Evolutionary conservation across 2,113 vertebrate genomes (phyloP).

Genomic region (Furnarius figulus): DNA sequence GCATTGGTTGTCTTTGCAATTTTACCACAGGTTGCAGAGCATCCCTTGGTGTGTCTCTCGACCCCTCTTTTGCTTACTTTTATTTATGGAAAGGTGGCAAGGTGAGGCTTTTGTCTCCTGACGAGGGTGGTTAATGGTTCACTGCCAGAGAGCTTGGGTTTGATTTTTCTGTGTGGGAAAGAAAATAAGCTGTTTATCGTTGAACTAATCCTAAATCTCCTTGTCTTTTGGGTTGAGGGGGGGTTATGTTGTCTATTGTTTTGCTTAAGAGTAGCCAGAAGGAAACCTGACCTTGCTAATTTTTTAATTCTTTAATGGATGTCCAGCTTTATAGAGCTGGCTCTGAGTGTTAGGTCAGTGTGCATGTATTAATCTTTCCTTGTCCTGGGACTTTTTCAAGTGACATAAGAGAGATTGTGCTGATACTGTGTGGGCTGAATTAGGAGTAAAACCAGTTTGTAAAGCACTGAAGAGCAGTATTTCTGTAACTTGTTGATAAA

Average conservation of each 20-base stretch:
- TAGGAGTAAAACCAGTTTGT: background rate
- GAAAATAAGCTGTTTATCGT: background rate
- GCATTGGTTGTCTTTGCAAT: background rate
- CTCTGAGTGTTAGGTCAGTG: background rate
- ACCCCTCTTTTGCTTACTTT: background rate
- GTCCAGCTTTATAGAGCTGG: fast-evolving
- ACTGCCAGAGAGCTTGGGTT: constrained; percentile 7
- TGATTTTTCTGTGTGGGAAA: background rate
- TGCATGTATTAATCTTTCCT: background rate
- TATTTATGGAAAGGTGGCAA: constrained; percentile 6
- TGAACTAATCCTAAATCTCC: background rate
- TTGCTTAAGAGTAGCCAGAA: background rate
- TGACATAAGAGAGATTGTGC: background rate
- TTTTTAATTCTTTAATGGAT: background rate
- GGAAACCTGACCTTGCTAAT: background rate
- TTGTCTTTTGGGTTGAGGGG: background rate
- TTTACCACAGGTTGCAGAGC: constrained; percentile 34
- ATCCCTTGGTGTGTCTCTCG: constrained; percentile 16
- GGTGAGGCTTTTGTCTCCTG: constrained; percentile 55
- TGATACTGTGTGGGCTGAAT: fast-evolving
- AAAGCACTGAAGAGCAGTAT: background rate
- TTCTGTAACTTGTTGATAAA: background rate
- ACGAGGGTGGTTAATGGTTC: background rate
- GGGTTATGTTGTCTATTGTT: background rate
- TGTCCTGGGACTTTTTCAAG: background rate